Evolutionary conservation across 2,797 vertebrate species (phyloP), one percentile per base, ranked within the genome.

Genomic region (Gouania willdenowi): DNA sequence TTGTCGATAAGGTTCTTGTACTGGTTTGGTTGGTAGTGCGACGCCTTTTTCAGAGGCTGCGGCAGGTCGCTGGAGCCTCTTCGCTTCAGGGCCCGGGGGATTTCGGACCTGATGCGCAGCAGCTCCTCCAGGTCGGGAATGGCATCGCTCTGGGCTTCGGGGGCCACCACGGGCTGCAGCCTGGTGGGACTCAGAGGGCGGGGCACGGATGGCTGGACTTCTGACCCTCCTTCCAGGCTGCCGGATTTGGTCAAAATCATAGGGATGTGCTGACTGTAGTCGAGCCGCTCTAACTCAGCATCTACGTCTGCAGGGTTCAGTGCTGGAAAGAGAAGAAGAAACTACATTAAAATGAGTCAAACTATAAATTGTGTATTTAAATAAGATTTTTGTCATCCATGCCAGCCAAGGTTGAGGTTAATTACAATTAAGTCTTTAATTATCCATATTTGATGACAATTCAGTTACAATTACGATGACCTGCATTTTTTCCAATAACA

Each of bases 141-240:
- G 30, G 84, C 87, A 4, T 83, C 77, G 9, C 58, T 76, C 49
- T 91, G 87, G 12, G 87, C 76, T 43, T 92, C 90, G 0, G 86
- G 91, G 0, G 91, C 92, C 52, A 95, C 74, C 0, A 94, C 79
- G 0, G 94, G 94, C 63, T 95, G 94, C 4, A 97, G 87, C 22
- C 89, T 83, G 0, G 94, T 93, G 48, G 94, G 94, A 51, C 93
- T 95, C 21, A 93, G 90, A 13, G 94, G 94, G 3, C 93, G 83
- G 0, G 91, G 75, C 1, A 86, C 57, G 3, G 0, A 69, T 65
- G 0, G 4, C 11, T 1, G n/a, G 42, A 20, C 34, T 19, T 47
- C 32, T 4, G 2, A 39, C 1, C 17, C 29, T 8, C 11, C 16
- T 6, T 34, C 34, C 26, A 42, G 41, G 1, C 26, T 18, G 4